Evolutionary conservation across 92 coral and sea anemone species (phyloP), one percentile per base, ranked within the genome.

Genomic region (Phenganax marumi): DNA sequence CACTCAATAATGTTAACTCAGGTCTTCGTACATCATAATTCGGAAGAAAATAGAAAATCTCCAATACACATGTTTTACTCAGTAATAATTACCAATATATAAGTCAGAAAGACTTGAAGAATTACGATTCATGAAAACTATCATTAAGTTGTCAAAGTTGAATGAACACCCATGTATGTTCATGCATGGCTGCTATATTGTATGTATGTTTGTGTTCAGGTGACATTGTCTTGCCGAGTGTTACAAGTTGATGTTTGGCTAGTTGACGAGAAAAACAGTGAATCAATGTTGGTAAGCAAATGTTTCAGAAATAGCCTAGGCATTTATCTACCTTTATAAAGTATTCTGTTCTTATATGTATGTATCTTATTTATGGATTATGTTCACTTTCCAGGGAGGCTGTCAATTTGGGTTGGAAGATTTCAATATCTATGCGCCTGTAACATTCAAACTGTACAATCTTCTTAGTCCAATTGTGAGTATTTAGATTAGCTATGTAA

Each of bases 361-460:
- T 52, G 54, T 46, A 22, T 52, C 84, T 65, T 25, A 51, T 54
- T 52, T 14, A 75, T 39, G 53, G 77, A 14, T 52, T 18, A 11
- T 50, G 12, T 48, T 70, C 48, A n/a, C 3, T 52, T 77, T 75
- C 1, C 73, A 95, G 98, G 97, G 95, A 69, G 93, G 98, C 13
- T 84, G 91, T 26, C 98, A 92, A 73, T 86, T 95, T 55, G 91
- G 98, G 52, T 81, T 95, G 14, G 98, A 93, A 46, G 98, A 95
- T 73, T 92, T 92, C 79, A 87, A 88, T 70, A 76, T 86, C 52
- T 90, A 95, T 57, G 80, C 96, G 56, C 97, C 98, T 0, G 92
- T 84, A 18, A 89, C 91, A 24, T 95, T 90, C 82, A 84, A 92
- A 79, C 91, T 95, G 98, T 95, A 90, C 72, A 95, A 95, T 71